These are phyloP conservation scores for Hesperia comma DNA, from an alignment of 2,888 invertebrate species.

Conservation along the genomic window DNA sequence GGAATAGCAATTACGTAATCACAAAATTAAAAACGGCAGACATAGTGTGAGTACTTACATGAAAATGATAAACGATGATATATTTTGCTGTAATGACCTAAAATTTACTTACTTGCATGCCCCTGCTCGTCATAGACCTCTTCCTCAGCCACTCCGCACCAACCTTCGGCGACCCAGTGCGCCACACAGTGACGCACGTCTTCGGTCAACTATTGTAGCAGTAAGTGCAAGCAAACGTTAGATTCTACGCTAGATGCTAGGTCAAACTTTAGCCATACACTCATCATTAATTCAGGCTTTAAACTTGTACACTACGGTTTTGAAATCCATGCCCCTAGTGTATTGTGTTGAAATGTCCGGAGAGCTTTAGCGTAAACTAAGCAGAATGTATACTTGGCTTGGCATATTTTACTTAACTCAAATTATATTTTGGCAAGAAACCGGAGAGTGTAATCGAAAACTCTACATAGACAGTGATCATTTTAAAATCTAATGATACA, in stretches of 20 bases:
- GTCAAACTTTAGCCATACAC: constrained; percentile 3
- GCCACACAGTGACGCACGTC: constrained; percentile 78
- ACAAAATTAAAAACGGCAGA: neutral
- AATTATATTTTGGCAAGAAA: no score
- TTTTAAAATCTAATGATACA: no score
- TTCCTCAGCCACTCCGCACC: constrained; percentile 79
- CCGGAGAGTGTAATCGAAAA: no score
- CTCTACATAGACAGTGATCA: no score
- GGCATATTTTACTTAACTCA: no score
- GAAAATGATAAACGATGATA: no score
- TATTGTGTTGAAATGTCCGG: neutral
- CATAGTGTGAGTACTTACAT: neutral
- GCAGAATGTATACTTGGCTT: neutral
- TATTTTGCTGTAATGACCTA: no score
- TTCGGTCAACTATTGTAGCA: constrained; percentile 67
- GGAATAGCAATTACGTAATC: no score
- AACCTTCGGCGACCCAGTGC: constrained; percentile 74
- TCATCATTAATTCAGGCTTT: neutral
- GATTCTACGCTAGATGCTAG: constrained; percentile 4
- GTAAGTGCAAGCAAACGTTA: constrained; percentile 11
- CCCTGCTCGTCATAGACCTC: constrained; percentile 73
- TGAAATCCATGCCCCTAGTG: constrained; percentile 4
- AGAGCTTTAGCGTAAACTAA: neutral
- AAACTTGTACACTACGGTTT: neutral
- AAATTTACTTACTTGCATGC: constrained; percentile 56